Evolutionary conservation across 2,113 vertebrate genomes (phyloP).

Genomic region (Platysternon megacephalum): DNA sequence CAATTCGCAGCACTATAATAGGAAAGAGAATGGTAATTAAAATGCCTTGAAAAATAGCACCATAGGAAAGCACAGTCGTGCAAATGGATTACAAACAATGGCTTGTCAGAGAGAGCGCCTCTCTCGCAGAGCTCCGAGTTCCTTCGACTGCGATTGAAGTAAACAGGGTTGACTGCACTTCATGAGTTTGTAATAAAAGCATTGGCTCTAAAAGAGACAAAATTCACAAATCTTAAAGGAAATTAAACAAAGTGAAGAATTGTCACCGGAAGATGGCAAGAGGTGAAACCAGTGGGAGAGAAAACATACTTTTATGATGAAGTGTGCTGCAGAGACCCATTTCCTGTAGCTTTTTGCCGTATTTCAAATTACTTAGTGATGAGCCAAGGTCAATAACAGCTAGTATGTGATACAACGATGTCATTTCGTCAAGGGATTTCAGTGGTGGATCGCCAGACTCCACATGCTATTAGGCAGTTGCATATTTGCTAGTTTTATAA

Average conservation of each 20-base stretch:
- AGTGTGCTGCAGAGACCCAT: neutral
- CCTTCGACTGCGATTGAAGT: accelerated
- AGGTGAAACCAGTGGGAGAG: neutral
- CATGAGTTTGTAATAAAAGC: accelerated
- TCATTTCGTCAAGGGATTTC: neutral
- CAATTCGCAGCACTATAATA: neutral
- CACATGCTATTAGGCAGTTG: neutral
- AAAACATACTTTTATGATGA: neutral
- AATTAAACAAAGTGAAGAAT: neutral
- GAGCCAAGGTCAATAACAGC: neutral
- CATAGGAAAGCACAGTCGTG: accelerated
- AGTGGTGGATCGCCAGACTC: neutral
- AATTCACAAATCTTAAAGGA: neutral
- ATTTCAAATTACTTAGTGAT: neutral
- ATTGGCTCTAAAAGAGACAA: neutral
- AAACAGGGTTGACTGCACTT: neutral
- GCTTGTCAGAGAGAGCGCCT: neutral
- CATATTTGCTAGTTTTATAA: neutral
- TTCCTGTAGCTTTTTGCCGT: neutral
- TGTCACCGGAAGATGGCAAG: neutral
- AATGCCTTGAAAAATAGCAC: neutral
- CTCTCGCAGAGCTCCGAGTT: accelerated
- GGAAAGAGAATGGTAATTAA: neutral
- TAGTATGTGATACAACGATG: neutral
- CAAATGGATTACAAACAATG: neutral